Evolutionary conservation across 1,140 invertebrate species (phyloP).

Genomic region (Lepidostoma basale): DNA sequence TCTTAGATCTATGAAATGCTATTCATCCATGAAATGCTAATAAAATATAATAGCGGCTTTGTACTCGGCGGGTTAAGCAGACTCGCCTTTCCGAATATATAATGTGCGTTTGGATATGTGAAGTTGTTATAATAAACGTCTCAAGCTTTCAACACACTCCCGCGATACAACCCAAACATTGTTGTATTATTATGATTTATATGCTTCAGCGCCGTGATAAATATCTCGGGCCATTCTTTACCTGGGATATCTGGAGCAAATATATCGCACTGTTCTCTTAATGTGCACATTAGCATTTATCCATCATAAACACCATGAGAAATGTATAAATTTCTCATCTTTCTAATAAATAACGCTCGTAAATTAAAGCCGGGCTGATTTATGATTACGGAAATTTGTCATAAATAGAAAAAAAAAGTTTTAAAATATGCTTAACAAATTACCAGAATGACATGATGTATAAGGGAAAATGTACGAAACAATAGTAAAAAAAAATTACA

Average conservation of each 20-base stretch:
- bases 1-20: no score
- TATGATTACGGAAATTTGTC: not conserved
- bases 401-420: no score
- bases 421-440: no score
- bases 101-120: no score
- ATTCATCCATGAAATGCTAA: no score
- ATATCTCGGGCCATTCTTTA: not conserved
- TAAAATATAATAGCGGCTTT: no score
- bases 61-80: no score
- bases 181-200: not conserved
- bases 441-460: no score
- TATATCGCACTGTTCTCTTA: not conserved
- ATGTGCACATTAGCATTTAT: not conserved
- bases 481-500: no score
- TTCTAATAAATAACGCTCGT: not conserved
- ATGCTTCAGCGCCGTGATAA: constrained; percentile 1
- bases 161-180: not conserved
- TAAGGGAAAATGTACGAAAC: no score
- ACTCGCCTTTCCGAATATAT: no score
- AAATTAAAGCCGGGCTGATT: not conserved
- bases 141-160: not conserved
- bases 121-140: not conserved
- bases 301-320: not conserved
- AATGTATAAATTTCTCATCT: not conserved
- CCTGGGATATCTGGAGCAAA: not conserved